Percentiles rank a stretch among this genome's conserved stretches.
Conservation (phyloP, 2,113 vertebrate genomes). For the Terrapene triunguis region DNA sequence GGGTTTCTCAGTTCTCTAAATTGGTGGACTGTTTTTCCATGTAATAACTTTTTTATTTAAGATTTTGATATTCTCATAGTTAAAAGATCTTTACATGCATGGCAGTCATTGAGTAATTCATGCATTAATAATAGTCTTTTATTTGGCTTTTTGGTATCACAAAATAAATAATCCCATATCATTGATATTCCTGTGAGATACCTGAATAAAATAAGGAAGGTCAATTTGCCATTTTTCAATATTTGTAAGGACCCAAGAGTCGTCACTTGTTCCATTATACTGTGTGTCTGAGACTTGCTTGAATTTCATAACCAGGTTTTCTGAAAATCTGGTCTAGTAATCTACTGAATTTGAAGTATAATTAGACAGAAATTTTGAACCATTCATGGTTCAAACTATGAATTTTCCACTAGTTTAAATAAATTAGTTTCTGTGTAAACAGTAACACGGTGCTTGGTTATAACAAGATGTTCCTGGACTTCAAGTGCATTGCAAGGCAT, state of each 20-base stretch:
- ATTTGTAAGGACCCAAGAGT: neutral
- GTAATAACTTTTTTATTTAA: neutral
- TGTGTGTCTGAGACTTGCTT: neutral
- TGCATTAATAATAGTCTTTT: slow-evolving; percentile 2
- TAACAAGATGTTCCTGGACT: neutral
- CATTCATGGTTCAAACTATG: neutral
- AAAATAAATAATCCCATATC: neutral
- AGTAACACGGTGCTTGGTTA: neutral
- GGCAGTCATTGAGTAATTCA: neutral
- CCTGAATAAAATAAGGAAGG: neutral
- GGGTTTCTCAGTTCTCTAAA: neutral
- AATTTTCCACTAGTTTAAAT: neutral
- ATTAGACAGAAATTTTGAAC: neutral
- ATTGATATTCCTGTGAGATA: neutral
- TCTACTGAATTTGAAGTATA: neutral
- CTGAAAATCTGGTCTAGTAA: neutral
- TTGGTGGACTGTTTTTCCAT: neutral
- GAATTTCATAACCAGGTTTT: neutral
- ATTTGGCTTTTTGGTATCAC: neutral
- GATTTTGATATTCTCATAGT: neutral
- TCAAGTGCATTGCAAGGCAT: neutral
- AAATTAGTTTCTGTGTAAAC: neutral
- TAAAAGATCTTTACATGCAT: neutral
- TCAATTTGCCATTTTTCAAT: neutral
- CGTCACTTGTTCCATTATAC: neutral